A percentile compares a stretch with the other conserved stretches of the same genome.
Conservation (phyloP, 1,140 invertebrate genomes). For the Ladona fulva region DNA sequence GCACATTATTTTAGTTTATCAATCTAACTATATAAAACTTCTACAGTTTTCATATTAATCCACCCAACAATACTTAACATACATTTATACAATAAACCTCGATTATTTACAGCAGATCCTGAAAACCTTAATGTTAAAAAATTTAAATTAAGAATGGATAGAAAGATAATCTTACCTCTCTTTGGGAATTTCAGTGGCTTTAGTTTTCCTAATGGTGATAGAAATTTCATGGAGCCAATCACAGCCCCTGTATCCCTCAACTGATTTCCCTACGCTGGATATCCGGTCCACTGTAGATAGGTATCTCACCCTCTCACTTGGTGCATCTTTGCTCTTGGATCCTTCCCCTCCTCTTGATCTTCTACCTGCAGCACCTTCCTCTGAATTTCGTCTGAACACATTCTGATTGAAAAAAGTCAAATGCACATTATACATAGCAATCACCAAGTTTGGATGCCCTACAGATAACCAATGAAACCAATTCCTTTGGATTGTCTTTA, state of each 20-base stretch:
- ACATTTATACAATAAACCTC: too few relatives aligned
- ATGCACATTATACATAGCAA: too few relatives aligned
- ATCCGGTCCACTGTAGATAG: conserved; percentile 19
- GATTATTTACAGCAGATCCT: neutral
- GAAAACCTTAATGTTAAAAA: neutral
- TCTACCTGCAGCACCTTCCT: neutral
- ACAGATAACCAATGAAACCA: too few relatives aligned
- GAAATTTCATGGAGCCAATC: conserved; percentile 88
- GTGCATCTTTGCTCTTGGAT: conserved; percentile 17
- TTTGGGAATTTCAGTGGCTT: conserved; percentile 56
- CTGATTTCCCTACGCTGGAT: conserved; percentile 11
- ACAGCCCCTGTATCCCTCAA: conserved; percentile 47
- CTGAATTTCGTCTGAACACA: neutral
- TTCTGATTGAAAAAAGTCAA: neutral
- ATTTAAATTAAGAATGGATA: neutral
- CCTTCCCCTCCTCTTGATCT: conserved; percentile 14
- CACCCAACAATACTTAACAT: too few relatives aligned
- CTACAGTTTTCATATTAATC: too few relatives aligned
- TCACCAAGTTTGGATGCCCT: too few relatives aligned
- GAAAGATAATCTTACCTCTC: conserved; percentile 51
- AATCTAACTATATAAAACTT: too few relatives aligned
- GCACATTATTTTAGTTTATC: too few relatives aligned
- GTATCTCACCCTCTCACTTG: conserved; percentile 12
- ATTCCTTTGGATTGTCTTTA: too few relatives aligned
- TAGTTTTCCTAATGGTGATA: conserved; percentile 66